Percentiles rank a stretch among this genome's conserved stretches.
These are phyloP conservation scores for Philonicus albiceps DNA, from an alignment of 2,888 invertebrate genomes.

Conservation along the genomic window DNA sequence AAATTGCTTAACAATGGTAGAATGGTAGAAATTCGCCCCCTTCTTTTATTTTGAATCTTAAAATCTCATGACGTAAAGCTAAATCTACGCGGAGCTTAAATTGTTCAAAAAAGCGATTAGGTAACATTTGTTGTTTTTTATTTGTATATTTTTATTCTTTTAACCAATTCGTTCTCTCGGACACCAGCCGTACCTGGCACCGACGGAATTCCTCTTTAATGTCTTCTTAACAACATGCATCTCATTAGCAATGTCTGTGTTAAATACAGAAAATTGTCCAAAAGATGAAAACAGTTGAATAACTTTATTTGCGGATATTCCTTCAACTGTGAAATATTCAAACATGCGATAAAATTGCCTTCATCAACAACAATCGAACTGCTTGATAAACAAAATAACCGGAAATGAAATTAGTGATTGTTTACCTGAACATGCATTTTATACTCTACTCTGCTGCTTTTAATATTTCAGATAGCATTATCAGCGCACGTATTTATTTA, in stretches of 20 bases:
- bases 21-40: background rate
- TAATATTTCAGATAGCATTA: background rate
- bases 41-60: background rate
- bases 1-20: background rate
- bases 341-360: background rate
- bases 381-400: background rate
- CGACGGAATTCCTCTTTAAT: background rate
- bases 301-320: background rate
- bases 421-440: background rate
- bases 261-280: background rate
- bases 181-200: background rate
- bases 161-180: background rate
- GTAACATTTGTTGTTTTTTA: background rate
- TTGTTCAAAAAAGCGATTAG: background rate
- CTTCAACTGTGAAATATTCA: background rate
- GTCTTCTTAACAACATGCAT: background rate
- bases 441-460: background rate
- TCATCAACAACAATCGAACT: background rate
- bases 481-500: background rate
- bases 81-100: background rate
- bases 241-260: background rate
- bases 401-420: background rate
- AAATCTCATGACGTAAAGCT: background rate
- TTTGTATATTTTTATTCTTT: background rate
- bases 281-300: background rate